phyloP scores from a whole-genome alignment of 2,113 vertebrate species.

The Oreochromis tanganicae region DNA sequence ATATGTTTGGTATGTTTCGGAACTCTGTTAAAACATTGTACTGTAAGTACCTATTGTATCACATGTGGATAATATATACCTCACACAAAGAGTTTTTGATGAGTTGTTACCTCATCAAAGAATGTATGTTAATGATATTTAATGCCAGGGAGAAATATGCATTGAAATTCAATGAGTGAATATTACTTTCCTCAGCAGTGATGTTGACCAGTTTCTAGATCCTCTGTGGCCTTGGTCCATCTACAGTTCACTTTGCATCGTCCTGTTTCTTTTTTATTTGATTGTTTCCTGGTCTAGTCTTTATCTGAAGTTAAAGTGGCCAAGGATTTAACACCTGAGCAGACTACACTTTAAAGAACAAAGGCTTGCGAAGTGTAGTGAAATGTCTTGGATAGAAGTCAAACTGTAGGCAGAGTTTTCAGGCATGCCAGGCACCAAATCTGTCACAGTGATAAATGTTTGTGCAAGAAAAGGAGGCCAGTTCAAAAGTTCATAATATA shows the following conservation, averaged over 20 bases:
- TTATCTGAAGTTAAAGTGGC: conserved; percentile 25
- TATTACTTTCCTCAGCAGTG: background rate
- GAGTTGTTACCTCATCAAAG: background rate
- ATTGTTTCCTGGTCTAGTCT: conserved; percentile 42
- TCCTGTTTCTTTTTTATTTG: conserved; percentile 57
- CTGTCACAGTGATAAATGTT: background rate
- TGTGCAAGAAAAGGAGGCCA: background rate
- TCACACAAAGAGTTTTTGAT: background rate
- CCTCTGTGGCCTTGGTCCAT: conserved; percentile 35
- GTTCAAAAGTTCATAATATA: background rate
- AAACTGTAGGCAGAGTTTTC: background rate
- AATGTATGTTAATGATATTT: background rate
- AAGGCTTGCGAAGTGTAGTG: background rate
- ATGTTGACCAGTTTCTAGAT: conserved; percentile 28
- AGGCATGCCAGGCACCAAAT: background rate
- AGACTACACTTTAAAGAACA: background rate
- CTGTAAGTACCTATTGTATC: background rate
- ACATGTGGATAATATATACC: background rate
- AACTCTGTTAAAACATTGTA: background rate
- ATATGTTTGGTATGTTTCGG: background rate
- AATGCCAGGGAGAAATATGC: background rate
- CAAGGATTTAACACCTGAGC: background rate
- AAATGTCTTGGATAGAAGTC: background rate
- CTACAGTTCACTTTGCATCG: conserved; percentile 55
- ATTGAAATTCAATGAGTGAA: background rate